These are phyloP conservation scores for Cheilosia soror DNA, from an alignment of 2,888 invertebrate species.

Conservation along the genomic window DNA sequence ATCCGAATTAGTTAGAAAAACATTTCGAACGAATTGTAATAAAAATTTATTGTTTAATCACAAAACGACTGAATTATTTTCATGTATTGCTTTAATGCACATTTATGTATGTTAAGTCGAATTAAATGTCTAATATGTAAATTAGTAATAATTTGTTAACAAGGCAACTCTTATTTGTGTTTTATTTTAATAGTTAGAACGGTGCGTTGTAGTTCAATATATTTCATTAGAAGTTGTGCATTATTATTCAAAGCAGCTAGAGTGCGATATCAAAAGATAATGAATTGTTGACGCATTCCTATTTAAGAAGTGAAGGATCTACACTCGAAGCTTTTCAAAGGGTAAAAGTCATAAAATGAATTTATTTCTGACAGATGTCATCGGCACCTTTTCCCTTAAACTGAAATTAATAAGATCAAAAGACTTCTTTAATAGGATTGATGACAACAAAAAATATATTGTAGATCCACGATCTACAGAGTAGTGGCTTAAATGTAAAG, in stretches of 20 bases:
- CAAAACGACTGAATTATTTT: conserved; percentile 43
- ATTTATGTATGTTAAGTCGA: background rate
- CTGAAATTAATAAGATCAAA: background rate
- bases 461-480: background rate
- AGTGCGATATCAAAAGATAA: background rate
- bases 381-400: too few relatives aligned
- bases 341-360: too few relatives aligned
- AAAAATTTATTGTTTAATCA: conserved; percentile 10
- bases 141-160: background rate
- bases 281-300: background rate
- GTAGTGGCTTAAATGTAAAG: conserved; percentile 26
- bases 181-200: background rate
- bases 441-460: background rate
- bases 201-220: background rate
- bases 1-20: conserved; percentile 15
- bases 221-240: background rate
- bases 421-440: background rate
- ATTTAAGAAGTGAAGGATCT: background rate
- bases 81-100: conserved; percentile 24
- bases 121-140: conserved; percentile 11
- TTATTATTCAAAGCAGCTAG: background rate
- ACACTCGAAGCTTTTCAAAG: too few relatives aligned
- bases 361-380: too few relatives aligned
- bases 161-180: background rate
- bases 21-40: conserved; percentile 5